Conservation (phyloP, 2,113 vertebrate species). For the Bambusicola thoracicus region DNA sequence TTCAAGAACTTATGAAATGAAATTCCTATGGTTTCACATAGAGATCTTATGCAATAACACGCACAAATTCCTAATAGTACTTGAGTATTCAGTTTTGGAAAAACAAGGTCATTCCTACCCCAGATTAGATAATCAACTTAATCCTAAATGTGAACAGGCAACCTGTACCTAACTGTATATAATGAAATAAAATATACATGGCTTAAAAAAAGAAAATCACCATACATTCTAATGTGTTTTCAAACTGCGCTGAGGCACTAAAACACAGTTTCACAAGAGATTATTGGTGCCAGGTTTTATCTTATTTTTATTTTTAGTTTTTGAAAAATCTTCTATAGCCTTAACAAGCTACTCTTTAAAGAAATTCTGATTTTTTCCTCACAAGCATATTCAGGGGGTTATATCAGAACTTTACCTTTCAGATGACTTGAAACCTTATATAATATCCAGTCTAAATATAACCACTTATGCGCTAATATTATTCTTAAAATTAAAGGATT, state of each 20-base stretch:
- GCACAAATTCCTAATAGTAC: background rate
- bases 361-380: background rate
- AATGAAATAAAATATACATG: background rate
- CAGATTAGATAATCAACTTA: background rate
- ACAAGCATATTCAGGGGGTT: background rate
- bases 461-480: background rate
- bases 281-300: background rate
- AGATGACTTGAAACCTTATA: background rate
- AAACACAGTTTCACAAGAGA: background rate
- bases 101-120: background rate
- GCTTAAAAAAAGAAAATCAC: background rate
- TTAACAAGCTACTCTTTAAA: background rate
- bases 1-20: background rate
- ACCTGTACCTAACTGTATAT: rapidly evolving
- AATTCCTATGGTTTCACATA: background rate
- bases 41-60: background rate
- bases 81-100: background rate
- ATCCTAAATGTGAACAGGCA: background rate
- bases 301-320: background rate
- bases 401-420: background rate
- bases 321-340: background rate
- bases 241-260: background rate
- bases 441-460: background rate
- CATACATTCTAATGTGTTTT: background rate
- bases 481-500: background rate